Percentiles rank a stretch among this genome's conserved stretches.
Evolutionary conservation across 2,888 invertebrate species (phyloP).

Genomic region (Pseudococcus viburni): DNA sequence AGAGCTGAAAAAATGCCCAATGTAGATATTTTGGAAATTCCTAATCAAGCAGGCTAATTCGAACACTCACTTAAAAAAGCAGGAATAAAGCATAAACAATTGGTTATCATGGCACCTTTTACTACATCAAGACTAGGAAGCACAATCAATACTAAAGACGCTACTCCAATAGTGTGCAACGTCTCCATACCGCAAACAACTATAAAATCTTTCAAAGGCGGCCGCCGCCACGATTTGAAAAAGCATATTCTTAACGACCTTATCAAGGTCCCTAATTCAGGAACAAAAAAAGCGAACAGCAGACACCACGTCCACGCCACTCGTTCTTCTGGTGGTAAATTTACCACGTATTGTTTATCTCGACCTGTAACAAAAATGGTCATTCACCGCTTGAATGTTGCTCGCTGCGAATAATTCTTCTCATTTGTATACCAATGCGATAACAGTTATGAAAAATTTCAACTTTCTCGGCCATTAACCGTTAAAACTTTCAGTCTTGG

Average conservation of each 20-base stretch:
- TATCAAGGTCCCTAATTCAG: slow-evolving; percentile 89
- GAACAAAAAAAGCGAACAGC: slow-evolving; percentile 87
- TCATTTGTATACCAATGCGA: not conserved
- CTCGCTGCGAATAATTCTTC: not conserved
- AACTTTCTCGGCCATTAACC: slow-evolving; percentile 37
- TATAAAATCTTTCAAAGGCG: slow-evolving; percentile 78
- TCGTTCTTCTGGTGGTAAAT: slow-evolving; percentile 86
- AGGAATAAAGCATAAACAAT: slow-evolving; percentile 94
- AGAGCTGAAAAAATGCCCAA: slow-evolving; percentile 75
- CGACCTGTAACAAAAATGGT: slow-evolving; percentile 77
- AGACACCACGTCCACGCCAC: slow-evolving; percentile 95
- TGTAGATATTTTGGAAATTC: not conserved
- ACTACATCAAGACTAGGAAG: slow-evolving; percentile 94
- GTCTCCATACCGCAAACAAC: slow-evolving; percentile 88
- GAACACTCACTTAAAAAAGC: slow-evolving; percentile 74
- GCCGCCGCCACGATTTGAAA: slow-evolving; percentile 89
- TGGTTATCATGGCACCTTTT: slow-evolving; percentile 95
- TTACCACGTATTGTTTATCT: slow-evolving; percentile 87
- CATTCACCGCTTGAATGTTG: not conserved
- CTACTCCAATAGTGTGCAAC: slow-evolving; percentile 88
- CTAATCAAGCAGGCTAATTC: not conserved
- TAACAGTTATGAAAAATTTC: slow-evolving; percentile 17
- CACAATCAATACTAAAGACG: slow-evolving; percentile 87
- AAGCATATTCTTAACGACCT: slow-evolving; percentile 89
- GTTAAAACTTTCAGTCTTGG: not conserved